A percentile compares a stretch with the other conserved stretches of the same genome.
Evolutionary conservation across 2,797 vertebrate species (phyloP).

Genomic region (Girardinus metallicus): DNA sequence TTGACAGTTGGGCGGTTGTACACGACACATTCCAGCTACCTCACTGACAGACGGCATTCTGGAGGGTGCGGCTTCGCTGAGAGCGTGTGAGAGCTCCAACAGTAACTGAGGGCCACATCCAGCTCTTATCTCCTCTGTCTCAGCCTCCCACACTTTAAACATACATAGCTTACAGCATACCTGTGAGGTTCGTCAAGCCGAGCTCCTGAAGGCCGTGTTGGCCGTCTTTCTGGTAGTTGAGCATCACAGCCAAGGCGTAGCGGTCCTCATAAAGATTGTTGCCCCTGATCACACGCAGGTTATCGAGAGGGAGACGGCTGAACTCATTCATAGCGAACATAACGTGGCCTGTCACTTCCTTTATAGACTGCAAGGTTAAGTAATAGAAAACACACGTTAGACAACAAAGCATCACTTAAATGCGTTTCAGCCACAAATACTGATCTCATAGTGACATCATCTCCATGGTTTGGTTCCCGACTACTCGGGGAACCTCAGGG

Average conservation of each 20-base stretch:
- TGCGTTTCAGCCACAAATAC: slow-evolving; percentile 4
- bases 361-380: slow-evolving; percentile 86
- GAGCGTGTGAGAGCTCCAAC: slow-evolving; percentile 60
- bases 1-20: slow-evolving; percentile 60
- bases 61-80: slow-evolving; percentile 54
- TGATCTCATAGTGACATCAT: slow-evolving; percentile 36
- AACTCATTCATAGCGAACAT: slow-evolving; percentile 94
- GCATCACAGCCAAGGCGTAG: slow-evolving; percentile 90
- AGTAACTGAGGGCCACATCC: slow-evolving; percentile 26
- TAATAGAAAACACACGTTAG: not conserved
- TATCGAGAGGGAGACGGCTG: slow-evolving; percentile 89
- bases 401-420: not conserved
- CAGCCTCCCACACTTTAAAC: slow-evolving; percentile 43
- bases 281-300: slow-evolving; percentile 94
- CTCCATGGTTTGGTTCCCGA: slow-evolving; percentile 6
- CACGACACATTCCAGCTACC: slow-evolving; percentile 58
- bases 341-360: slow-evolving; percentile 96
- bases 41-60: slow-evolving; percentile 37
- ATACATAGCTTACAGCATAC: slow-evolving; percentile 67
- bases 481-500: not conserved
- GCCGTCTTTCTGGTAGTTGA: slow-evolving; percentile 95
- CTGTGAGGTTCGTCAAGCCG: slow-evolving; percentile 93
- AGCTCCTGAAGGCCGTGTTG: slow-evolving; percentile 91
- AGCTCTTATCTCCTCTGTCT: slow-evolving; percentile 25
- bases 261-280: slow-evolving; percentile 88